Conservation (phyloP, 2,888 invertebrate species). For the Brachylomia viminalis region DNA sequence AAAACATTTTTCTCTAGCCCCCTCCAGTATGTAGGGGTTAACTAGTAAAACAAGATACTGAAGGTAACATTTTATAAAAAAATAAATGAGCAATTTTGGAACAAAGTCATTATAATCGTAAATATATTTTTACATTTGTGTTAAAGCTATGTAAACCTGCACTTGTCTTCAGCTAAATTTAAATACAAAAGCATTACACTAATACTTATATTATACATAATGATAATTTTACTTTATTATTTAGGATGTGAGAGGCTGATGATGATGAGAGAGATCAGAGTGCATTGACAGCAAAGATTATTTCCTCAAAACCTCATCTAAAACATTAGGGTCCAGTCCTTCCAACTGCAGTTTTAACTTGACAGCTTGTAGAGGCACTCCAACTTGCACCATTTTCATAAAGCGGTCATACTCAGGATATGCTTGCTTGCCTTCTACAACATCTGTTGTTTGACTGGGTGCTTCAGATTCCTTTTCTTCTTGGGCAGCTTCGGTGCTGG, state of each 20-base stretch:
- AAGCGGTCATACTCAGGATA: conserved; percentile 94
- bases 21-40: not conserved
- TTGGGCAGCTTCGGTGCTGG: conserved; percentile 1
- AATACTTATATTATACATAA: conserved; percentile 16
- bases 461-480: conserved; percentile 44
- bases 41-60: not conserved
- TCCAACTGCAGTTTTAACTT: conserved; percentile 95
- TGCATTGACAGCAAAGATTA: conserved; percentile 51
- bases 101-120: conserved; percentile 1
- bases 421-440: conserved; percentile 46
- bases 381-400: conserved; percentile 97
- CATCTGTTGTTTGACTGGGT: conserved; percentile 35
- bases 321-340: conserved; percentile 94
- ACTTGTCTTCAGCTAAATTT: conserved; percentile 21
- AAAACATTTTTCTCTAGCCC: not conserved
- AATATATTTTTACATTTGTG: not conserved
- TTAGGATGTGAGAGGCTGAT: not conserved
- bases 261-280: no score
- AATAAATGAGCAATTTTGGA: conserved; percentile 26
- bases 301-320: conserved; percentile 88
- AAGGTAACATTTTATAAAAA: conserved; percentile 33
- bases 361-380: conserved; percentile 95
- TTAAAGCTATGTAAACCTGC: conserved; percentile 52
- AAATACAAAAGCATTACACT: conserved; percentile 2
- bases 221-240: conserved; percentile 8